Percentiles rank a stretch among this genome's conserved stretches.
These are phyloP conservation scores for Neoarius graeffei DNA, from an alignment of 2,113 vertebrate species.

Conservation along the genomic window DNA sequence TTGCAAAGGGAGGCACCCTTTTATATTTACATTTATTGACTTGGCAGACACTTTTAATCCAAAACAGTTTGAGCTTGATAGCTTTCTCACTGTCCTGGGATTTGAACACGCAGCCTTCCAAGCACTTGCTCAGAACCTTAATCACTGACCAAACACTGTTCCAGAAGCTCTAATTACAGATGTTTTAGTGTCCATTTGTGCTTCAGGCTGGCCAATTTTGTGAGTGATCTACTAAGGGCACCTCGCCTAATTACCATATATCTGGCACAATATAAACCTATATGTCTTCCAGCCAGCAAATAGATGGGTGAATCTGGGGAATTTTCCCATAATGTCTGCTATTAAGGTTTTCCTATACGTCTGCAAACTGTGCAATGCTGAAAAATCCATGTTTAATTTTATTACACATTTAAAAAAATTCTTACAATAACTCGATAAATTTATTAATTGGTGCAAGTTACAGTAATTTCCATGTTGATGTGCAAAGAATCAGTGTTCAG, in stretches of 20 bases:
- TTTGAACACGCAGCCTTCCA: neutral
- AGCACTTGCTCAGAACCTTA: neutral
- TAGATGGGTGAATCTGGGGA: neutral
- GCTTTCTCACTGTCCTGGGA: neutral
- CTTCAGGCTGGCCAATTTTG: neutral
- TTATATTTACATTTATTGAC: constrained; percentile 2
- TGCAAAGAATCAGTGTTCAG: neutral
- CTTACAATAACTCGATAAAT: neutral
- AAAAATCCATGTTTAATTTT: neutral
- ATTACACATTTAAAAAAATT: neutral
- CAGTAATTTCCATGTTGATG: neutral
- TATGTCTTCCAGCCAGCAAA: neutral
- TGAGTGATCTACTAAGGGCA: neutral
- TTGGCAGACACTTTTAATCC: neutral
- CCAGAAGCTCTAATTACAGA: neutral
- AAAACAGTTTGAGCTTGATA: neutral
- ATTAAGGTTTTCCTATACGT: neutral
- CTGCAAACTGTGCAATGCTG: neutral
- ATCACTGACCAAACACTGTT: neutral
- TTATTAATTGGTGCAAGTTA: neutral
- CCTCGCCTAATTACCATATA: neutral
- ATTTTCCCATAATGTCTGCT: neutral
- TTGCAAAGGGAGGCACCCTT: neutral
- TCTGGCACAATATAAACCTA: neutral
- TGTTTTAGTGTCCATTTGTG: neutral